These are phyloP conservation scores for Ischnura elegans DNA, from an alignment of 2,888 invertebrate species.

Conservation along the genomic window DNA sequence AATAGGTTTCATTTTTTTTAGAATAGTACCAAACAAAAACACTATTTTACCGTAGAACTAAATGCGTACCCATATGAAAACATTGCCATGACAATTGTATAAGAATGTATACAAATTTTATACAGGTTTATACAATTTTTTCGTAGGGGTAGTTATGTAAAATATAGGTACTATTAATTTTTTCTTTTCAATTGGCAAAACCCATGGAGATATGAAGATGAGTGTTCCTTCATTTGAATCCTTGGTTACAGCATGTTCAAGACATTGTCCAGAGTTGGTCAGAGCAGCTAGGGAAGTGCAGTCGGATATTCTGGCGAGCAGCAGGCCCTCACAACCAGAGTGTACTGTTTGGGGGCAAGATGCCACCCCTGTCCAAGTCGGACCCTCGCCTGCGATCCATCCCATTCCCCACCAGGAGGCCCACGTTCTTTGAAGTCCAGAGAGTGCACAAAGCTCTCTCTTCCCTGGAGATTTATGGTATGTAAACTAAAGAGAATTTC, in stretches of 20 bases:
- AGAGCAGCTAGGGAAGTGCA: constrained; percentile 83
- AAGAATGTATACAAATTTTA: too few relatives aligned
- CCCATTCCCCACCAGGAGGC: constrained; percentile 90
- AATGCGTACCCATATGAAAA: too few relatives aligned
- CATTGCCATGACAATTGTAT: too few relatives aligned
- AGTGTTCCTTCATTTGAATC: not conserved
- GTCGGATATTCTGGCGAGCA: constrained; percentile 88
- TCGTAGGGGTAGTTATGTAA: too few relatives aligned
- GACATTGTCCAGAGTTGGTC: constrained; percentile 86
- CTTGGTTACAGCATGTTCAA: constrained; percentile 85
- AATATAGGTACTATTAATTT: too few relatives aligned
- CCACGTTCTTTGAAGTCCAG: constrained; percentile 89
- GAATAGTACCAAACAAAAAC: too few relatives aligned
- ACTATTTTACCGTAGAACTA: too few relatives aligned
- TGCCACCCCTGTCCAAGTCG: constrained; percentile 83
- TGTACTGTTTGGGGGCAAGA: constrained; percentile 87
- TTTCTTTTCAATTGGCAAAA: too few relatives aligned
- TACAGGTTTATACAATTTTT: too few relatives aligned
- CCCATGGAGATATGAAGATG: too few relatives aligned
- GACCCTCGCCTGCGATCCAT: constrained; percentile 84
- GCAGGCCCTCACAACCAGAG: constrained; percentile 86
- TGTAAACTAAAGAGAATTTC: too few relatives aligned
- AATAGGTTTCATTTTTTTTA: too few relatives aligned
- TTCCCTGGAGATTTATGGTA: constrained; percentile 85
- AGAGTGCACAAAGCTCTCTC: constrained; percentile 86